phyloP scores from a whole-genome alignment of 2,888 invertebrate species.

The Mycalesis mineus region DNA sequence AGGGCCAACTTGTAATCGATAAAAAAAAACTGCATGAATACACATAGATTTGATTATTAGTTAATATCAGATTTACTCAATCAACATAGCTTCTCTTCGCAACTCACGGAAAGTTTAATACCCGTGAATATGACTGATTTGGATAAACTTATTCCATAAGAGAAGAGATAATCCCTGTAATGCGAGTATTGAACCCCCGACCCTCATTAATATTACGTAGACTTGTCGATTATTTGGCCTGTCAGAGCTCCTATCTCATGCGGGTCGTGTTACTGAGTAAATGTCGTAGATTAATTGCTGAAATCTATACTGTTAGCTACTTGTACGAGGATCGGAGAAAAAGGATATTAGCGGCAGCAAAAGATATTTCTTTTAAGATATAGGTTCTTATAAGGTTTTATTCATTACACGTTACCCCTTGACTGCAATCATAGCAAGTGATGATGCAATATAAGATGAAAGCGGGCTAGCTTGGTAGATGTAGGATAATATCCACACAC shows the following conservation, averaged over 20 bases:
- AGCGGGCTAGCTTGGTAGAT: no score
- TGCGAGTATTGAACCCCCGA: background rate
- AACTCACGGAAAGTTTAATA: background rate
- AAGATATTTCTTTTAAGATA: background rate
- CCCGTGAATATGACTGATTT: background rate
- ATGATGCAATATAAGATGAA: no score
- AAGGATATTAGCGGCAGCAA: background rate
- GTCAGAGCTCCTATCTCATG: background rate
- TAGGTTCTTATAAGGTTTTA: no score
- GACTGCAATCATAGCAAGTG: no score
- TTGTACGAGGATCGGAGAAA: background rate
- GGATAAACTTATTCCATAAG: background rate
- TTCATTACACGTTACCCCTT: no score
- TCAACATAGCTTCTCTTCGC: background rate
- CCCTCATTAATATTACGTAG: background rate
- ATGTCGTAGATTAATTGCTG: slow-evolving; percentile 4
- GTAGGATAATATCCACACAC: no score
- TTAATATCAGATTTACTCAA: no score
- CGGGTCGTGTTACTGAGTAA: background rate
- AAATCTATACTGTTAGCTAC: background rate
- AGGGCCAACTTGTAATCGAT: no score
- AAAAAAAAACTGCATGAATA: no score
- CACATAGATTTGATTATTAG: no score
- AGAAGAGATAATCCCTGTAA: background rate
- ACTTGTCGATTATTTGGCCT: slow-evolving; percentile 1